Evolutionary conservation across 1,140 invertebrate species (phyloP), one percentile per base, ranked within the genome.

Genomic region (Batillaria attramentaria): DNA sequence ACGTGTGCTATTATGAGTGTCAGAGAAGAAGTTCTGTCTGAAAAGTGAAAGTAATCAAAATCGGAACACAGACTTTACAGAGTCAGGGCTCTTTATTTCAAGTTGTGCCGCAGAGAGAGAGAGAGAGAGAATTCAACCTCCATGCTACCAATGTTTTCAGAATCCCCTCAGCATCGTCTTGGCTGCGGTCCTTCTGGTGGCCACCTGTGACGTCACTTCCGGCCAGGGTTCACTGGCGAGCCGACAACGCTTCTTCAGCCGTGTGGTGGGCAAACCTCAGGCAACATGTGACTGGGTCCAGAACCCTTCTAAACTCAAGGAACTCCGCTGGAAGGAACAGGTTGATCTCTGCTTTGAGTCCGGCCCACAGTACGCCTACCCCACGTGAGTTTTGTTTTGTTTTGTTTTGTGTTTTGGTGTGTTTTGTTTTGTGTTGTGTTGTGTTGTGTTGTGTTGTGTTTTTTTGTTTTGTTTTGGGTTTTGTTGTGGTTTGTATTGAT

Each of bases 301-400:
- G 10, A n/a, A 65, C 57, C 54, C 54, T 57, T n/a, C 18, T 37
- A 28, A 33, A 39, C 73, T 75, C 35, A 57, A 65, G 18, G 73
- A 75, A 35, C 73, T 75, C 33, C 50, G 39, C 20, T 75, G 73
- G 73, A 28, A 33, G 20, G 73, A 65, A 13, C 54, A 42, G n/a
- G 54, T 65, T 16, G 73, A 75, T 57, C 73, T 75, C 5, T 75
- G 73, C 73, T 75, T 75, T 37, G 57, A 75, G 54, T 62, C 54
- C n/a, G 73, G 73, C n/a, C 73, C 73, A 16, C 35, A 28, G 10
- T 75, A n/a, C 54, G 39, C 20, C 0, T 75, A 75, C 57, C 73
- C 73, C 41, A 37, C 35, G 73, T 75, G 31, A 75, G 73, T 41
- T 18, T 1, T 33, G 3, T 6, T 0, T 50, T 33, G 3, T 33